Conservation (phyloP, 2,113 vertebrate species). For the Rhombomys opimus region DNA sequence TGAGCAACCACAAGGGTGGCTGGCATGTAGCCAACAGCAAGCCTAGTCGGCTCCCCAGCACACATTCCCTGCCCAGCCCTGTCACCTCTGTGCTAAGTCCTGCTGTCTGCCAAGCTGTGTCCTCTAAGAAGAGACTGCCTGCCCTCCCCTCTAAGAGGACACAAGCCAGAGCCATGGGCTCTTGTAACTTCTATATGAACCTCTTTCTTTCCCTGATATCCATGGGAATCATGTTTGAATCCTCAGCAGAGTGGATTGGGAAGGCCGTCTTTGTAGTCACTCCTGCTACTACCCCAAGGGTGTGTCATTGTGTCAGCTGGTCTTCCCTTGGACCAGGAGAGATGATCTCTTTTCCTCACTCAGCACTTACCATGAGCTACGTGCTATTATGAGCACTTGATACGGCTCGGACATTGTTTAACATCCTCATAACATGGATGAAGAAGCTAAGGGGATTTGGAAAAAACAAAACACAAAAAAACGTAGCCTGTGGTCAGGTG, state of each 20-base stretch:
- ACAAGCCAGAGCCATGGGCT: neutral
- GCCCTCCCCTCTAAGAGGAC: neutral
- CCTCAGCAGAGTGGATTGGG: neutral
- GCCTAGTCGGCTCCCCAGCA: neutral
- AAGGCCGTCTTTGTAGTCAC: neutral
- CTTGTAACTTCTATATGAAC: neutral
- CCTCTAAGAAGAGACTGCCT: neutral
- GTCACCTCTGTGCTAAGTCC: neutral
- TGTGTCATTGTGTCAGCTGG: neutral
- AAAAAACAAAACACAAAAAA: neutral
- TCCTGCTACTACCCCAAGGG: too few relatives aligned
- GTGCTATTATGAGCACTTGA: neutral
- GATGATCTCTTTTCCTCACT: neutral
- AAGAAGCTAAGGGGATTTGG: neutral
- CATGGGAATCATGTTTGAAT: neutral
- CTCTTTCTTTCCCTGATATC: neutral
- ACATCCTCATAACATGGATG: neutral
- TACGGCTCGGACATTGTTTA: neutral
- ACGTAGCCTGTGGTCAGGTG: neutral
- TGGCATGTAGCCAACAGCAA: neutral
- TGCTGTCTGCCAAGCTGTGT: neutral
- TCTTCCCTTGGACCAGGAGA: neutral
- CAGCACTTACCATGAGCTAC: neutral
- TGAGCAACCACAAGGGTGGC: neutral
- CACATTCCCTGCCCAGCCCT: neutral